These are phyloP conservation scores for Cerceris ruficornis DNA, from an alignment of 2,888 invertebrate species.

Conservation along the genomic window DNA sequence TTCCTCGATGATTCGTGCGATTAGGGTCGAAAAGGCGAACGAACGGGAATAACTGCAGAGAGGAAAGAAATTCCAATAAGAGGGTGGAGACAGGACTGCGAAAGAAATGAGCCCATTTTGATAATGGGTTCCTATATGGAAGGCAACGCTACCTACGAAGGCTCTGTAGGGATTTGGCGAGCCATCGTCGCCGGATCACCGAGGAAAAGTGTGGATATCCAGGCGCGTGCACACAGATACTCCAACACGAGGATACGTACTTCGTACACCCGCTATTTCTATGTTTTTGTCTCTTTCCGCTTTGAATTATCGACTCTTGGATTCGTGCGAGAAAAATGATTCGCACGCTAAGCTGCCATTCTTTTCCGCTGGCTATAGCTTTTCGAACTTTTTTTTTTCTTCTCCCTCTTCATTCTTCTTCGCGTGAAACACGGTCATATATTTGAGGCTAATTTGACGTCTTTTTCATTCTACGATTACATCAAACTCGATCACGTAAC, in stretches of 20 bases:
- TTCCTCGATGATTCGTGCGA: conserved; percentile 56
- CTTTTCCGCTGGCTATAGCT: not conserved
- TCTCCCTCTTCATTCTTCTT: not conserved
- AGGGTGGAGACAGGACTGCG: conserved; percentile 68
- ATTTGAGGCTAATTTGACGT: not conserved
- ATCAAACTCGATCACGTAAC: not conserved
- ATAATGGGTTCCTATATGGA: conserved; percentile 77
- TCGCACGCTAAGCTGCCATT: conserved; percentile 18
- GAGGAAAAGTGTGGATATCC: conserved; percentile 57
- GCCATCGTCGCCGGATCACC: conserved; percentile 74
- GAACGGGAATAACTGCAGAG: conserved; percentile 62
- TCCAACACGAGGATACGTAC: conserved; percentile 41
- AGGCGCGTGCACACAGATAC: conserved; percentile 39
- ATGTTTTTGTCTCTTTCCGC: conserved; percentile 48
- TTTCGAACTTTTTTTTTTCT: not conserved
- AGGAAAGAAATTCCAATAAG: conserved; percentile 73
- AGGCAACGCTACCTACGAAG: conserved; percentile 72
- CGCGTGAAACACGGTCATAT: no score
- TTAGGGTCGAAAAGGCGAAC: conserved; percentile 36
- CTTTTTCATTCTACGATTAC: not conserved
- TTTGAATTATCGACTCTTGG: conserved; percentile 74
- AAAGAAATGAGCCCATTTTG: conserved; percentile 80
- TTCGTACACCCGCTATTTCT: conserved; percentile 22
- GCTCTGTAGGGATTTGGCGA: conserved; percentile 79
- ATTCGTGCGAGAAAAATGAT: conserved; percentile 65